Conservation (phyloP, 2,888 invertebrate species). For the Ptilodon capucinus region DNA sequence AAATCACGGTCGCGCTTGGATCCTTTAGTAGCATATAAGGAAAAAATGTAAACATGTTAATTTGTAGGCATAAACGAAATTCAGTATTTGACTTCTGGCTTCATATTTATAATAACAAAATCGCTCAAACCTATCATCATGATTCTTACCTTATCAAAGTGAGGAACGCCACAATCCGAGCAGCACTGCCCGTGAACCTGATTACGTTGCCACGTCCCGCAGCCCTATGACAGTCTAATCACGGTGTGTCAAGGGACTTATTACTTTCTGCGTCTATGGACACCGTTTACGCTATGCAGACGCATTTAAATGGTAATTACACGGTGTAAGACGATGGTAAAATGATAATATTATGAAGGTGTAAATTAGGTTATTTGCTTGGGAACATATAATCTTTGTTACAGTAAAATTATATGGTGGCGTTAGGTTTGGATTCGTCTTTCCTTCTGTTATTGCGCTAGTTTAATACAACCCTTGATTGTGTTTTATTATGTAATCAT, state of each 20-base stretch:
- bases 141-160: slow-evolving; percentile 19
- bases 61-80: too few species aligned
- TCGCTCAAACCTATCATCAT: not conserved
- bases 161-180: slow-evolving; percentile 39
- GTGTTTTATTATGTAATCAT: too few species aligned
- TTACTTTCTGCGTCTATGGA: slow-evolving; percentile 41
- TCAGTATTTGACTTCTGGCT: too few species aligned
- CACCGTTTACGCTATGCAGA: slow-evolving; percentile 34
- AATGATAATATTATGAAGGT: slow-evolving; percentile 21
- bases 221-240: slow-evolving; percentile 67
- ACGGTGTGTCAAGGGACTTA: slow-evolving; percentile 57
- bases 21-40: too few species aligned
- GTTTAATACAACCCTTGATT: too few species aligned
- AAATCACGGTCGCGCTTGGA: too few species aligned
- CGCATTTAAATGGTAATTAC: slow-evolving; percentile 37
- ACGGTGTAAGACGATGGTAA: slow-evolving; percentile 5
- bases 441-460: too few species aligned
- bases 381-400: not conserved
- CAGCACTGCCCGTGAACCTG: slow-evolving; percentile 42
- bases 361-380: not conserved
- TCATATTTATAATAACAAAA: not conserved
- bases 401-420: too few species aligned
- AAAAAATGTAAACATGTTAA: too few species aligned
- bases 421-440: too few species aligned
- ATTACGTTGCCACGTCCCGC: slow-evolving; percentile 57